phyloP scores from a whole-genome alignment of 2,888 invertebrate species.

The Idaea straminata region DNA sequence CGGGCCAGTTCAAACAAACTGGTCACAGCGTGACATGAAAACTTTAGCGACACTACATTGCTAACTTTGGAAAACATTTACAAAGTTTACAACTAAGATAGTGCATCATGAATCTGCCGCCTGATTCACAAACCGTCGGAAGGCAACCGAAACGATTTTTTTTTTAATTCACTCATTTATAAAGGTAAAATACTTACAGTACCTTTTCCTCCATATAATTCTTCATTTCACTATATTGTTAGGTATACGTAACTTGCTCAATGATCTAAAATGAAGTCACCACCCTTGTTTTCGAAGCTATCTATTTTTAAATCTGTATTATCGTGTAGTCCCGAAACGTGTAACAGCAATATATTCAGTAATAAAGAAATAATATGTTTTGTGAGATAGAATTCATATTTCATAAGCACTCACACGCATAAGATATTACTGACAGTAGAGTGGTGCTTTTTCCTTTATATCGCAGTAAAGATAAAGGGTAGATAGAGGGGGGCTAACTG shows the following conservation, averaged over 20 bases:
- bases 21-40: conserved; percentile 36
- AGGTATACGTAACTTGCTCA: too few relatives aligned
- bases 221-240: too few relatives aligned
- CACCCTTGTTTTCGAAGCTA: too few relatives aligned
- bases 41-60: conserved; percentile 22
- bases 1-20: conserved; percentile 49
- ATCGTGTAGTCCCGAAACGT: conserved; percentile 55
- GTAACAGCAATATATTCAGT: conserved; percentile 66
- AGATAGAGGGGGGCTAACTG: conserved; percentile 60
- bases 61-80: background rate
- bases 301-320: conserved; percentile 37
- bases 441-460: conserved; percentile 69
- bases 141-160: too few relatives aligned
- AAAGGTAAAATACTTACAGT: too few relatives aligned
- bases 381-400: conserved; percentile 76
- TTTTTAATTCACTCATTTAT: too few relatives aligned
- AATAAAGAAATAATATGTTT: conserved; percentile 77
- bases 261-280: too few relatives aligned
- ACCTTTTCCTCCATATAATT: too few relatives aligned
- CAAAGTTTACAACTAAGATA: background rate
- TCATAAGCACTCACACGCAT: conserved; percentile 74
- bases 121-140: too few relatives aligned
- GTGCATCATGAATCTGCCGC: conserved; percentile 9
- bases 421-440: conserved; percentile 64
- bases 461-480: conserved; percentile 71